These are phyloP conservation scores for Gasterosteus aculeatus DNA, from an alignment of 2,113 vertebrate species.

Conservation along the genomic window DNA sequence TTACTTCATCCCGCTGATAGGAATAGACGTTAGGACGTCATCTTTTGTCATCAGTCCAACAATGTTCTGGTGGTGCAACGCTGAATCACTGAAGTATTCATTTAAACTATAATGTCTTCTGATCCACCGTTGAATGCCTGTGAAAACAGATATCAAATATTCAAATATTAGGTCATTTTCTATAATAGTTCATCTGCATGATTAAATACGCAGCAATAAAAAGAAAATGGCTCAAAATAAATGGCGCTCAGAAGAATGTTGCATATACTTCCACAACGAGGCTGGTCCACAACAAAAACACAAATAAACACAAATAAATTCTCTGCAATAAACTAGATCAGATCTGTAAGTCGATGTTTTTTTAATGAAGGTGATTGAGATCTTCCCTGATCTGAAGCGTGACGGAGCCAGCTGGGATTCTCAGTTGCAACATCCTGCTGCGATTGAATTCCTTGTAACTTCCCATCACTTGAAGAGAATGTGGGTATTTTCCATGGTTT, in stretches of 20 bases:
- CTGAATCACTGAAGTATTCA: too few species aligned
- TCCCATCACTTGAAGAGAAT: slow-evolving; percentile 32
- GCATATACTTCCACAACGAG: not conserved
- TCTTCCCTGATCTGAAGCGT: not conserved
- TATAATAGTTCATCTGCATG: not conserved
- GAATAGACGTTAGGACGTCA: too few species aligned
- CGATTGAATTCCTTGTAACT: slow-evolving; percentile 24
- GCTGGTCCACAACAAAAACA: not conserved
- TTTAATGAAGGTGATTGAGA: not conserved
- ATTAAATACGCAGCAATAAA: not conserved
- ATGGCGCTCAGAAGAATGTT: too few species aligned
- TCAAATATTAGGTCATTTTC: not conserved
- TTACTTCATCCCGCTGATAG: slow-evolving; percentile 25
- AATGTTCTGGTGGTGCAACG: too few species aligned
- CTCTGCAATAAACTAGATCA: not conserved
- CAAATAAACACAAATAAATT: too few species aligned
- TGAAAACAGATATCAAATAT: not conserved
- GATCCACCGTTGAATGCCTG: not conserved
- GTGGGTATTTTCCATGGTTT: slow-evolving; percentile 32
- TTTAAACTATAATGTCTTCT: not conserved
- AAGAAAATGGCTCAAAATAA: not conserved
- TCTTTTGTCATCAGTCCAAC: too few species aligned
- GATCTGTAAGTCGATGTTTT: not conserved
- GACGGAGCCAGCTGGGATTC: not conserved
- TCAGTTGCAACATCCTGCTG: not conserved